Evolutionary conservation across 2,797 vertebrate genomes (phyloP).

Genomic region (Myotis daubentonii): DNA sequence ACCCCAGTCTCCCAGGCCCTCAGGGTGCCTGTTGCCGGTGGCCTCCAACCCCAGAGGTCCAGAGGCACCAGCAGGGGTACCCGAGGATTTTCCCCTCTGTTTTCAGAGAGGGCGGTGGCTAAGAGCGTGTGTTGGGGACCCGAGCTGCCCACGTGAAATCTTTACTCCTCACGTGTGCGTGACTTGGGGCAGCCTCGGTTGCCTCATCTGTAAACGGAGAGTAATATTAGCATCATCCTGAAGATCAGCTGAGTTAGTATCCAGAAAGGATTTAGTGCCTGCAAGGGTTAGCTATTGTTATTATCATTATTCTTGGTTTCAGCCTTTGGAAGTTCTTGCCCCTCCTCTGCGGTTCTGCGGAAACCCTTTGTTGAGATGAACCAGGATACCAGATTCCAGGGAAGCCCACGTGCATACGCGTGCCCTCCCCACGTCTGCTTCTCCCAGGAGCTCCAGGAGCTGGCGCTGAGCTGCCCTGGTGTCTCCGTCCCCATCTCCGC

Average conservation of each 20-base stretch:
- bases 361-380: background rate
- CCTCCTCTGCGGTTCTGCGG: background rate
- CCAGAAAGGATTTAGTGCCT: background rate
- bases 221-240: no score
- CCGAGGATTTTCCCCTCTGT: background rate
- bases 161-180: background rate
- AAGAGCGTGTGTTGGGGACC: fast-evolving
- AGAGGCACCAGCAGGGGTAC: background rate
- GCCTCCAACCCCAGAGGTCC: background rate
- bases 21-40: background rate
- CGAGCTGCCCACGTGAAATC: background rate
- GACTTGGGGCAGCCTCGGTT: background rate
- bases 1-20: background rate
- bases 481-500: background rate
- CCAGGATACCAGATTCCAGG: background rate
- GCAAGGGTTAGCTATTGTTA: background rate
- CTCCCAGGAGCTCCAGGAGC: background rate
- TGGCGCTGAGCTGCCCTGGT: background rate
- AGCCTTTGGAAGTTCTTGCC: background rate
- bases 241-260: background rate
- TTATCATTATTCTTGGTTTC: background rate
- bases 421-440: background rate
- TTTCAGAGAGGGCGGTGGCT: background rate
- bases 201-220: background rate
- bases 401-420: fast-evolving